Evolutionary conservation across 2,888 invertebrate species (phyloP).

Genomic region (Byasa hedistus): DNA sequence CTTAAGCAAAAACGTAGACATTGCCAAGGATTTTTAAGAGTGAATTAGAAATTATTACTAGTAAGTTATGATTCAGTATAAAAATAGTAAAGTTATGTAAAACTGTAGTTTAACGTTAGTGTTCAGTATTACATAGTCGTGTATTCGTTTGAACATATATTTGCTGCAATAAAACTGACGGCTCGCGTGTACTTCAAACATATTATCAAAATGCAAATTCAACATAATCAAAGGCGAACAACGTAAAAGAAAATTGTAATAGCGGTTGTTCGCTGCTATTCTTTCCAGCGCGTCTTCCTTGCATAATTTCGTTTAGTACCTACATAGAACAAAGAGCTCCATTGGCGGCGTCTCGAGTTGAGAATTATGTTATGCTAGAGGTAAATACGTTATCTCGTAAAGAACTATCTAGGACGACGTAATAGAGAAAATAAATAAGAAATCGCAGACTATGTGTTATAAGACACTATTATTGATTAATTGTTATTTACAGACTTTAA

Average conservation of each 20-base stretch:
- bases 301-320: constrained; percentile 27
- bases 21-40: too few relatives aligned
- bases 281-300: constrained; percentile 19
- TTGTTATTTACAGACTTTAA: too few relatives aligned
- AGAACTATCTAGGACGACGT: constrained; percentile 8
- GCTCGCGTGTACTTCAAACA: neutral
- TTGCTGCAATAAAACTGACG: too few relatives aligned
- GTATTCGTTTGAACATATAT: neutral
- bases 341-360: constrained; percentile 22
- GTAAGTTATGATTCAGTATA: too few relatives aligned
- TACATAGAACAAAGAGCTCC: constrained; percentile 27
- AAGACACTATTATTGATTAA: too few relatives aligned
- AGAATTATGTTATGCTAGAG: constrained; percentile 22
- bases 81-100: too few relatives aligned
- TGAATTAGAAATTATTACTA: too few relatives aligned
- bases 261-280: constrained; percentile 13
- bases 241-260: constrained; percentile 14
- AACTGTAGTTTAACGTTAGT: too few relatives aligned
- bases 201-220: constrained; percentile 22
- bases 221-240: constrained; percentile 6
- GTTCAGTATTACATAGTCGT: too few relatives aligned
- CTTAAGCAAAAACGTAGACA: too few relatives aligned
- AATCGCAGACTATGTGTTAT: neutral
- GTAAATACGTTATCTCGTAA: constrained; percentile 10
- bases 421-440: neutral